Evolutionary conservation across 1,140 invertebrate species (phyloP).

Genomic region (Protaetia brevitarsis): DNA sequence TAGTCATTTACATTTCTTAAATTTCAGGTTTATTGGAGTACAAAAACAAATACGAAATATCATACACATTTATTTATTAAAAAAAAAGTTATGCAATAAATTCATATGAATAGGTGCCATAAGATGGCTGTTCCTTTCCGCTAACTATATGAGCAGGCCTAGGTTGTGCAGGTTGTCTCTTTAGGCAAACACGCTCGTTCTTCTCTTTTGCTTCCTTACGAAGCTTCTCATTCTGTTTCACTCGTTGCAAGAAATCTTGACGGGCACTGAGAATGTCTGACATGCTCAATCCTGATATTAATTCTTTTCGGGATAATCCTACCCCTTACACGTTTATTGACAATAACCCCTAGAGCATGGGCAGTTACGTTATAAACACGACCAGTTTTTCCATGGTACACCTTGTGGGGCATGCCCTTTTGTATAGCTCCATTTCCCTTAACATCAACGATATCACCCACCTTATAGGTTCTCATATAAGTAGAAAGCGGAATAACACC

Average conservation of each 20-base stretch:
- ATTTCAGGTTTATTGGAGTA: not conserved
- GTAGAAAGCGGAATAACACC: slow-evolving; percentile 93
- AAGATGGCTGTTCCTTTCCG: slow-evolving; percentile 76
- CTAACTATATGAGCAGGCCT: slow-evolving; percentile 82
- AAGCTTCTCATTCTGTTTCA: slow-evolving; percentile 83
- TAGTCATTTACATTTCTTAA: not conserved
- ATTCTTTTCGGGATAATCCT: slow-evolving; percentile 94
- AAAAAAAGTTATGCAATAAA: slow-evolving; percentile 83
- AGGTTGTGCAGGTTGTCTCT: slow-evolving; percentile 84
- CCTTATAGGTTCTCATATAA: slow-evolving; percentile 97
- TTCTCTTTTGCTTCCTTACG: slow-evolving; percentile 82
- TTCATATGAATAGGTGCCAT: slow-evolving; percentile 93
- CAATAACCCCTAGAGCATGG: slow-evolving; percentile 96
- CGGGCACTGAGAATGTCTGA: slow-evolving; percentile 96
- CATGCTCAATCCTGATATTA: slow-evolving; percentile 96
- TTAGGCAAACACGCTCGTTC: slow-evolving; percentile 68
- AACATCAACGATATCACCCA: slow-evolving; percentile 97
- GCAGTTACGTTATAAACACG: slow-evolving; percentile 96
- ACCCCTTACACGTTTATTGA: slow-evolving; percentile 97
- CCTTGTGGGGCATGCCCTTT: slow-evolving; percentile 99
- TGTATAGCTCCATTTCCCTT: slow-evolving; percentile 99
- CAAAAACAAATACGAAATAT: not conserved
- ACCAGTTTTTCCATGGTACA: slow-evolving; percentile 98
- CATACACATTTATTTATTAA: slow-evolving; percentile 24
- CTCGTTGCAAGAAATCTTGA: slow-evolving; percentile 87